Percentiles rank a stretch among this genome's conserved stretches.
phyloP scores from a whole-genome alignment of 2,797 vertebrate species.

The Cichlasoma orientale region DNA sequence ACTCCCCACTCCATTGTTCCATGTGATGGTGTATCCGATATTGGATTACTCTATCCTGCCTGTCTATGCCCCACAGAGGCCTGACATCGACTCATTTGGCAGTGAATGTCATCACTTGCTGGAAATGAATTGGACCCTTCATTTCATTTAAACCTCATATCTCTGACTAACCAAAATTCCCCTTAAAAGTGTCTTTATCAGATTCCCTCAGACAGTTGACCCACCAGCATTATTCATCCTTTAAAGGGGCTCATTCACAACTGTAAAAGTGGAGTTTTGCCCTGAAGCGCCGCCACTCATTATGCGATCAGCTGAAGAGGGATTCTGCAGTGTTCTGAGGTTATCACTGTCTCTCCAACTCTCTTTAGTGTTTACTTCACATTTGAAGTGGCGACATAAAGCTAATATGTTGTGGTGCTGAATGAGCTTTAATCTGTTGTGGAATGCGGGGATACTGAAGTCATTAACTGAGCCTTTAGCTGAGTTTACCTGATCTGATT shows the following conservation, averaged over 20 bases:
- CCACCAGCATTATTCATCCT: conserved; percentile 38
- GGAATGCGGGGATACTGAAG: conserved; percentile 33
- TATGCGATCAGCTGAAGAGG: conserved; percentile 57
- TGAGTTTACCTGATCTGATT: conserved; percentile 37
- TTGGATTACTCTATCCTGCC: conserved; percentile 31
- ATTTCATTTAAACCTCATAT: conserved; percentile 43
- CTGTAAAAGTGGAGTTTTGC: conserved; percentile 65
- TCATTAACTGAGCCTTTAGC: conserved; percentile 38
- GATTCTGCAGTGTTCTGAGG: conserved; percentile 29
- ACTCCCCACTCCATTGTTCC: not conserved
- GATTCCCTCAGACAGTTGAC: conserved; percentile 54
- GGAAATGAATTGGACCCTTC: conserved; percentile 56
- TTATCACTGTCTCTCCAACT: not conserved
- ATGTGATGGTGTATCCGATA: not conserved
- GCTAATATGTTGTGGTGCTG: conserved; percentile 15
- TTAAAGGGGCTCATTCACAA: conserved; percentile 63
- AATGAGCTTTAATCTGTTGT: conserved; percentile 40
- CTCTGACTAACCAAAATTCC: conserved; percentile 60
- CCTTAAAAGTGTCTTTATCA: conserved; percentile 47
- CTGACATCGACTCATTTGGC: conserved; percentile 54
- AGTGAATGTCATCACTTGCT: conserved; percentile 51
- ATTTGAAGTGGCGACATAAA: conserved; percentile 8
- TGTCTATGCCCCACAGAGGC: conserved; percentile 16
- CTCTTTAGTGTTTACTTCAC: conserved; percentile 23
- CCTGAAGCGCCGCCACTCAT: conserved; percentile 55